Percentiles rank a stretch among this genome's conserved stretches.
Evolutionary conservation across 2,888 invertebrate genomes (phyloP).

Genomic region (Loripinus fragilis): DNA sequence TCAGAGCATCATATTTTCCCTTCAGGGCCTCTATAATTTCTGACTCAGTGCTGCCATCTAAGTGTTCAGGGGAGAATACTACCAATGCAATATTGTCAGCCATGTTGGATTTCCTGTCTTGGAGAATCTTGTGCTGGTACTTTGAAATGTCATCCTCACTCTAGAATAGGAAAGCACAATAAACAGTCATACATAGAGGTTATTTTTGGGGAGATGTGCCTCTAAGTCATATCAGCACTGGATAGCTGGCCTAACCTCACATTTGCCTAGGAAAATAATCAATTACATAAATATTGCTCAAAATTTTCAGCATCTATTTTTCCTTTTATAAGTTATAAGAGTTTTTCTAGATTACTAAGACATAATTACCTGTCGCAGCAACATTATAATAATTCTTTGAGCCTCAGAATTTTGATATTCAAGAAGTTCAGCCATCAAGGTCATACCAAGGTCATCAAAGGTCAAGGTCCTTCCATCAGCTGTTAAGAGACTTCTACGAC

Average conservation of each 20-base stretch:
- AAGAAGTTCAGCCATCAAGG: slow-evolving; percentile 72
- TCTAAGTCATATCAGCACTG: too few species aligned
- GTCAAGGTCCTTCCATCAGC: slow-evolving; percentile 48
- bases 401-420: slow-evolving; percentile 72
- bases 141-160: slow-evolving; percentile 51
- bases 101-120: slow-evolving; percentile 57
- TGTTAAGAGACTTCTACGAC: slow-evolving; percentile 56
- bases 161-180: too few species aligned
- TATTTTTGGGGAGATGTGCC: too few species aligned
- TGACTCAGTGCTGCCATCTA: slow-evolving; percentile 58
- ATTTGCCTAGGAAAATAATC: too few species aligned
- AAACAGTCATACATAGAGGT: too few species aligned
- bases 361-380: slow-evolving; percentile 59
- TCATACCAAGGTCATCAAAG: slow-evolving; percentile 58
- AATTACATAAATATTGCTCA: too few species aligned
- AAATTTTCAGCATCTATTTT: too few species aligned
- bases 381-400: slow-evolving; percentile 58
- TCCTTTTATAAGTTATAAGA: too few species aligned
- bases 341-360: too few species aligned
- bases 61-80: slow-evolving; percentile 59
- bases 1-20: slow-evolving; percentile 79
- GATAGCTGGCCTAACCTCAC: too few species aligned
- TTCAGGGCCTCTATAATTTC: slow-evolving; percentile 75
- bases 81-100: slow-evolving; percentile 70
- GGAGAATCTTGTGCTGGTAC: slow-evolving; percentile 53